Conservation (phyloP, 92 coral and sea anemone genomes). For the Porites cylindrica region DNA sequence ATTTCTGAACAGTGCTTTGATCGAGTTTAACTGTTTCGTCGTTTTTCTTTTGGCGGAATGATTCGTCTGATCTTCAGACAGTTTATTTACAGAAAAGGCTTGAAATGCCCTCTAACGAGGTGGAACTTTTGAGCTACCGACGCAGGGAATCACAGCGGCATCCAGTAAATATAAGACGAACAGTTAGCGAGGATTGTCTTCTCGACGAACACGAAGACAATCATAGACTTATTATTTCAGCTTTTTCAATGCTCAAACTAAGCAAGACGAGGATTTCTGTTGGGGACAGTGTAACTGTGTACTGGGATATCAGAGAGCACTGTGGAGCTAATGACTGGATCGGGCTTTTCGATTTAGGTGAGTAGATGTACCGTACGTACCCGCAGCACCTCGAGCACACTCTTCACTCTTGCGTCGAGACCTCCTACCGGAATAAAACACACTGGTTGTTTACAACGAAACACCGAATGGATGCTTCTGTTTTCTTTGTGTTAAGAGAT, state of each 20-base stretch:
- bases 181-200: constrained; percentile 64
- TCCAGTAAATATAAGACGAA: constrained; percentile 50
- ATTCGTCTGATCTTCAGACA: constrained; percentile 47
- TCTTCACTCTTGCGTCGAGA: too few species aligned
- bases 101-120: constrained; percentile 84
- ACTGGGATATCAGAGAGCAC: constrained; percentile 92
- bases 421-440: not conserved
- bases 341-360: constrained; percentile 95
- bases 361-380: constrained; percentile 21
- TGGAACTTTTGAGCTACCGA: constrained; percentile 78
- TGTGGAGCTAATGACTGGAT: constrained; percentile 98
- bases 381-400: too few species aligned
- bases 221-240: constrained; percentile 61
- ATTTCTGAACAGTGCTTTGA: constrained; percentile 44
- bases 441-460: constrained; percentile 3
- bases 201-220: not conserved
- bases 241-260: constrained; percentile 88
- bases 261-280: constrained; percentile 93
- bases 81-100: constrained; percentile 21
- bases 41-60: constrained; percentile 47
- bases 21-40: not conserved
- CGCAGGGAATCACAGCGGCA: constrained; percentile 27
- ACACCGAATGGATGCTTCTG: not conserved
- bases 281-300: constrained; percentile 96
- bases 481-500: constrained; percentile 4